A percentile compares a stretch with the other conserved stretches of the same genome.
Conservation (phyloP, 2,113 vertebrate genomes). For the Manacus vitellinus region DNA sequence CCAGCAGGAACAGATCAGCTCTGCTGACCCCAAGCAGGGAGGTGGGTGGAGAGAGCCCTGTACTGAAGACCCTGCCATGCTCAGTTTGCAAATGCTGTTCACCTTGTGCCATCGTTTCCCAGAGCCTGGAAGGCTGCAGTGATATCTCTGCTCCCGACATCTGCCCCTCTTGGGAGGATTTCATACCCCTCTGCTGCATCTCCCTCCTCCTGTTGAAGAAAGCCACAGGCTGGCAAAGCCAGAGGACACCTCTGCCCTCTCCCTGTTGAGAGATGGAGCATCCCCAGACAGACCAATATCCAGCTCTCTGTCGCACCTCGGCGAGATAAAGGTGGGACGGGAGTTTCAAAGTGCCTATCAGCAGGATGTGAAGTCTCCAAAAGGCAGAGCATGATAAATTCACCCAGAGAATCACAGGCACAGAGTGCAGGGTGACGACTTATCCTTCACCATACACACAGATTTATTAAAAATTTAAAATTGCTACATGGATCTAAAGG, state of each 20-base stretch:
- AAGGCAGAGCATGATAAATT: slow-evolving; percentile 41
- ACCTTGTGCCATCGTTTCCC: not conserved
- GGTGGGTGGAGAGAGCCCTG: not conserved
- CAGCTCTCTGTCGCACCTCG: not conserved
- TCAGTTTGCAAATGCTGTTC: not conserved
- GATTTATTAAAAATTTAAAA: slow-evolving; percentile 75
- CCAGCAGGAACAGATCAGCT: not conserved
- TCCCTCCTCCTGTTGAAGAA: not conserved
- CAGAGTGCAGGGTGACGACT: not conserved
- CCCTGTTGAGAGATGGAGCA: not conserved
- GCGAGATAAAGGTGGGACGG: not conserved
- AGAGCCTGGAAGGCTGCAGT: not conserved
- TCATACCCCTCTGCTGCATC: not conserved
- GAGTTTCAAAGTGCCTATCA: slow-evolving; percentile 42
- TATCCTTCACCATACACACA: slow-evolving; percentile 18
- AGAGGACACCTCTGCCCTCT: not conserved
- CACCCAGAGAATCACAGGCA: slow-evolving; percentile 36
- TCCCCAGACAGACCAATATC: not conserved
- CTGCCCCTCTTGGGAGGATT: not conserved
- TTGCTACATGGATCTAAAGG: slow-evolving; percentile 65
- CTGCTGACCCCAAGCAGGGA: not conserved
- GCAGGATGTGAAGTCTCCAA: not conserved
- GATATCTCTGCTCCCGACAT: not conserved
- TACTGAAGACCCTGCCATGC: not conserved
- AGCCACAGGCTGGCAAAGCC: not conserved